Evolutionary conservation across 2,113 vertebrate species (phyloP), one percentile per base, ranked within the genome.

Genomic region (Psilopsiagon aymara): DNA sequence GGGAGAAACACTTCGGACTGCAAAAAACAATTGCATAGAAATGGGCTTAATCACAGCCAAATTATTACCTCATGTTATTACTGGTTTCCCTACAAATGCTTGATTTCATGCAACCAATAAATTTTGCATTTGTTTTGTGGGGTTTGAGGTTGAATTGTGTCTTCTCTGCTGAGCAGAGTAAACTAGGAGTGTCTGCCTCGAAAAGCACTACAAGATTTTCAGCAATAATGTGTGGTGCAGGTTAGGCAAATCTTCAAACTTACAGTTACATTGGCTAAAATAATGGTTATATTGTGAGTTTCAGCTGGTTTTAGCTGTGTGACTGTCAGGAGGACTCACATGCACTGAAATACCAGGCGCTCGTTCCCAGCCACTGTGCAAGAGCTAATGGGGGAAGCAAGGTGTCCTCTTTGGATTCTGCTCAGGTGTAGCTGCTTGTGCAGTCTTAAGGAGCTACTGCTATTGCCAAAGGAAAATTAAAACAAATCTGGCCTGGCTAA

Each of bases 391-490:
- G 81, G 63, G 71, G 90, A 95, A 95, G 66, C 27, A 62, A 75
- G 46, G 76, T 17, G 66, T 90, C 63, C 64, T 71, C n/a, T 95
- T 92, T 91, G 89, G 92, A 97, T 97, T 97, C 95, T 52, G 84
- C 94, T 97, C 94, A 97, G 92, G 93, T 95, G 71, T 46, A 78
- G 69, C 91, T 93, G 91, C 95, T 97, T 95, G 75, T 53, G 77
- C 81, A 93, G 74, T 87, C 96, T 97, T 86, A 91, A 75, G 92
- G 83, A 96, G 95, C 82, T 90, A 37, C 68, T 6, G 57, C 95
- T 69, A 59, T 95, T 95, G 97, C 97, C 97, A 97, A 92, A 79
- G 68, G 96, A 98, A 97, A 98, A 98, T 97, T 96, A 95, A 97
- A 98, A 97, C 92, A 96, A 95, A 97, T 96, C 97, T 97, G 95